phyloP scores from a whole-genome alignment of 2,888 invertebrate genomes.

The Galeopsomyia nigrocyanea region DNA sequence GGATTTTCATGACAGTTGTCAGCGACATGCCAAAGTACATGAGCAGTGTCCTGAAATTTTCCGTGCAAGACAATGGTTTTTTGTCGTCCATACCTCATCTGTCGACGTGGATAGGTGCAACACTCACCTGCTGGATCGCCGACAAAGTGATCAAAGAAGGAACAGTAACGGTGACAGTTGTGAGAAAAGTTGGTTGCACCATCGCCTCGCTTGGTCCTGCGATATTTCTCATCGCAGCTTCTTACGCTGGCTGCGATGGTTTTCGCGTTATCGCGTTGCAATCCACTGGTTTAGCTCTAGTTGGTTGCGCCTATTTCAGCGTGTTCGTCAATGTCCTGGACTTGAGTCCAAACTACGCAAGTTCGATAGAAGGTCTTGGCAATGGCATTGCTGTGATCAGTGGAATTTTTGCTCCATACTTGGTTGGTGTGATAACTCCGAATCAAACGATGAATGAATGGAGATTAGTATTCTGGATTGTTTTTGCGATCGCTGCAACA shows the following conservation, averaged over 20 bases:
- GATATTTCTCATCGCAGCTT: slow-evolving; percentile 68
- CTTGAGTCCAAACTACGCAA: slow-evolving; percentile 70
- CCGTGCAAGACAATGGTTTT: slow-evolving; percentile 67
- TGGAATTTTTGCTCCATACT: slow-evolving; percentile 78
- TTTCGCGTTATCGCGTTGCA: slow-evolving; percentile 66
- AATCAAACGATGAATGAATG: slow-evolving; percentile 72
- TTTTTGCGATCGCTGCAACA: slow-evolving; percentile 76
- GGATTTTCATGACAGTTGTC: slow-evolving; percentile 65
- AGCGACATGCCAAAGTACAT: slow-evolving; percentile 69
- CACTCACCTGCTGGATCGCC: slow-evolving; percentile 64
- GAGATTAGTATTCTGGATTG: slow-evolving; percentile 86
- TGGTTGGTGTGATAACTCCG: slow-evolving; percentile 75
- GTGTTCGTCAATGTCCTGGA: slow-evolving; percentile 70
- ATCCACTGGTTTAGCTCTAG: slow-evolving; percentile 68
- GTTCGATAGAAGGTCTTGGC: slow-evolving; percentile 69
- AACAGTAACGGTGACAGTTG: slow-evolving; percentile 64
- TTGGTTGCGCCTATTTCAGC: slow-evolving; percentile 69
- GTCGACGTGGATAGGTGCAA: slow-evolving; percentile 68
- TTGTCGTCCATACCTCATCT: slow-evolving; percentile 69
- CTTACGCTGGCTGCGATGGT: slow-evolving; percentile 69
- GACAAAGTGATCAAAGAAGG: slow-evolving; percentile 65
- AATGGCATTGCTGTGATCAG: slow-evolving; percentile 80
- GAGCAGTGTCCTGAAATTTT: slow-evolving; percentile 66
- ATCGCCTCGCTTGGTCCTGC: slow-evolving; percentile 70
- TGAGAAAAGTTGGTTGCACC: slow-evolving; percentile 69